A percentile compares a stretch with the other conserved stretches of the same genome.
Evolutionary conservation across 2,113 vertebrate genomes (phyloP).

Genomic region (Piaya cayana): DNA sequence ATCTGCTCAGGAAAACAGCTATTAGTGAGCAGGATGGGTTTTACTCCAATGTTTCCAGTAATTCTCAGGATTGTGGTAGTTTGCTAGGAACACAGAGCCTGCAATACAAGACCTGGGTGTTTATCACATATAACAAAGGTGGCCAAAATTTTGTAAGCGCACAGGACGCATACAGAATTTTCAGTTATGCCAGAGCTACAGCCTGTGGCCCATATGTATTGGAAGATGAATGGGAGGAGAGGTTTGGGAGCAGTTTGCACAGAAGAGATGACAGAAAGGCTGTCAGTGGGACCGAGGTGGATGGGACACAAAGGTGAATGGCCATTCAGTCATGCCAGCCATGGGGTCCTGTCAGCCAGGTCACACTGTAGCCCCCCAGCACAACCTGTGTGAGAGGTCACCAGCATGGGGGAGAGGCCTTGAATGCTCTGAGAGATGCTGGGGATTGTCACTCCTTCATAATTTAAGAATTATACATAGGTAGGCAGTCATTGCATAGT

Average conservation of each 20-base stretch:
- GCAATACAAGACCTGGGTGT: accelerated
- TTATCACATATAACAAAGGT: neutral
- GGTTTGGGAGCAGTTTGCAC: neutral
- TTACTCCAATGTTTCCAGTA: neutral
- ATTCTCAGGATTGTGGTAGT: neutral
- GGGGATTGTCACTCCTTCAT: neutral
- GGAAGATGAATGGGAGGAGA: neutral
- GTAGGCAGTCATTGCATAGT: neutral
- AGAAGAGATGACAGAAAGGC: neutral
- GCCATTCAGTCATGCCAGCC: neutral
- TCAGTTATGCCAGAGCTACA: accelerated
- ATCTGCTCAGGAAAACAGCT: neutral
- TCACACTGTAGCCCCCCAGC: neutral
- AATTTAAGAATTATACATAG: neutral
- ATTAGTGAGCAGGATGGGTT: neutral
- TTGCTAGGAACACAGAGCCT: neutral
- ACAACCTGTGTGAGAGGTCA: neutral
- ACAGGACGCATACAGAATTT: neutral
- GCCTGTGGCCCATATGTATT: accelerated
- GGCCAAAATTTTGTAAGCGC: neutral
- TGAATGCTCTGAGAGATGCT: neutral
- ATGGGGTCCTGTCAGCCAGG: neutral
- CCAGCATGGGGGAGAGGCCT: neutral
- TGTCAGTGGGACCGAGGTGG: neutral
- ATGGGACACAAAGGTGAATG: neutral